Conservation (phyloP, 2,888 invertebrate species). For the Lypha dubia region DNA sequence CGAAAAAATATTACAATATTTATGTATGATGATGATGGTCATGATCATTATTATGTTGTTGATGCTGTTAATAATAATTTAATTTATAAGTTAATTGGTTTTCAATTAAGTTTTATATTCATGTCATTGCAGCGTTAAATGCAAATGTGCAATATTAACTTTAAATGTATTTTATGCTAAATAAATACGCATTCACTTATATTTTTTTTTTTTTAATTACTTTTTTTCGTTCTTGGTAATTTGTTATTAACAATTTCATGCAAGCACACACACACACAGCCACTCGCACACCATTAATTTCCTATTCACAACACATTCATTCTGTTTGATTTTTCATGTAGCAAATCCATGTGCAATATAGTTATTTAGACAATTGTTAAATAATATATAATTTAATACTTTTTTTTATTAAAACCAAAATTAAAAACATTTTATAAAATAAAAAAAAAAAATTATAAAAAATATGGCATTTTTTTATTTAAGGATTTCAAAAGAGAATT, state of each 20-base stretch:
- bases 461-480: neutral
- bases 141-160: constrained; percentile 68
- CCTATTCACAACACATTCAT: constrained; percentile 5
- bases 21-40: constrained; percentile 41
- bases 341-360: constrained; percentile 61
- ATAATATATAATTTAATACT: constrained; percentile 48
- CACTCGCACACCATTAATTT: constrained; percentile 15
- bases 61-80: constrained; percentile 59
- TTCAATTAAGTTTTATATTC: constrained; percentile 70
- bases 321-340: constrained; percentile 44
- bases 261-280: too few relatives aligned
- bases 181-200: constrained; percentile 35
- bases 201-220: constrained; percentile 4
- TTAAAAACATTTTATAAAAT: constrained; percentile 11
- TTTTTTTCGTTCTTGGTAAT: constrained; percentile 28
- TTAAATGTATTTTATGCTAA: constrained; percentile 51
- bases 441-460: neutral
- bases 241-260: constrained; percentile 38
- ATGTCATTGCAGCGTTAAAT: constrained; percentile 56
- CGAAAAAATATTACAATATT: constrained; percentile 34
- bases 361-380: constrained; percentile 60
- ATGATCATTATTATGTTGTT: constrained; percentile 26
- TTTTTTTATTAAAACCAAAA: constrained; percentile 42
- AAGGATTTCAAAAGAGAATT: neutral
- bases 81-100: constrained; percentile 72